A percentile compares a stretch with the other conserved stretches of the same genome.
These are phyloP conservation scores for Ptiloglossa arizonensis DNA, from an alignment of 1,140 invertebrate genomes.

Conservation along the genomic window DNA sequence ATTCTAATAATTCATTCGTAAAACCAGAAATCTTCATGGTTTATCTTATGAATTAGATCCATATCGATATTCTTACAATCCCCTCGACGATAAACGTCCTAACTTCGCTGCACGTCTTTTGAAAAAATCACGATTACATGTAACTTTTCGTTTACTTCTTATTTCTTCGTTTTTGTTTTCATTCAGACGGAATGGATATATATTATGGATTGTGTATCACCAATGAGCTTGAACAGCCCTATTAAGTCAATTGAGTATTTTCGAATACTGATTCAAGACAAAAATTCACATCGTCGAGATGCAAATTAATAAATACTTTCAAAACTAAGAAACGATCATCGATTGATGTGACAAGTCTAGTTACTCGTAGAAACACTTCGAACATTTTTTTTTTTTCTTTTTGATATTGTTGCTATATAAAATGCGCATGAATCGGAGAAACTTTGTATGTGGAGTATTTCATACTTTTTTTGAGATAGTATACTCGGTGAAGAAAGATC, in stretches of 20 bases:
- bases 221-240: conserved; percentile 30
- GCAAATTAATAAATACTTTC: conserved; percentile 20
- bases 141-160: conserved; percentile 43
- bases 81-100: conserved; percentile 3
- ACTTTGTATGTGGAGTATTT: conserved; percentile 40
- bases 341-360: conserved; percentile 5
- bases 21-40: conserved; percentile 8
- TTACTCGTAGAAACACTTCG: conserved; percentile 20
- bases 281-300: conserved; percentile 27
- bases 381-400: conserved; percentile 15
- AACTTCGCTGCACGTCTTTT: background rate
- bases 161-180: conserved; percentile 41
- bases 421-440: conserved; percentile 39
- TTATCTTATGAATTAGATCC: conserved; percentile 46
- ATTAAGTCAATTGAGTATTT: conserved; percentile 33
- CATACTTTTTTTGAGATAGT: conserved; percentile 23
- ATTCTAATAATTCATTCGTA: background rate
- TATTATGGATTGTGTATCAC: conserved; percentile 58
- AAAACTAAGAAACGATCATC: background rate
- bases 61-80: conserved; percentile 37
- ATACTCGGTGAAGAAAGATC: too few species aligned
- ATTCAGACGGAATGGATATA: conserved; percentile 66
- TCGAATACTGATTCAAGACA: conserved; percentile 34
- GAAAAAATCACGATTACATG: conserved; percentile 44
- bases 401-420: conserved; percentile 62